A percentile compares a stretch with the other conserved stretches of the same genome.
Conservation (phyloP, 2,797 vertebrate genomes). For the Betta splendens region DNA sequence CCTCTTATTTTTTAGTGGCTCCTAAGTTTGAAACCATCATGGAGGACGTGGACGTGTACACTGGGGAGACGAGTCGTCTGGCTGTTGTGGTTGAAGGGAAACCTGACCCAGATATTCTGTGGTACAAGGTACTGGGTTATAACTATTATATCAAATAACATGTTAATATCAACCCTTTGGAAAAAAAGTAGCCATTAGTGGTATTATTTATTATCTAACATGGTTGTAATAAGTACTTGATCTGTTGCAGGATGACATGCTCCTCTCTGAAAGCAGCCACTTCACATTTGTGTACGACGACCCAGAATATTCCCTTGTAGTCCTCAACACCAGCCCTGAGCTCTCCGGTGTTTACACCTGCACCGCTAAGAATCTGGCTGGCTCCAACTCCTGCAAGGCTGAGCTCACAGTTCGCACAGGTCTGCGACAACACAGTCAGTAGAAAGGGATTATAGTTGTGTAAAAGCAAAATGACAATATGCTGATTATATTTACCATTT, state of each 20-base stretch:
- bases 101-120: constrained; percentile 91
- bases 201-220: not conserved
- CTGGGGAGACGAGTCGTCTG: constrained; percentile 87
- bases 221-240: not conserved
- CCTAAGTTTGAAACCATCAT: constrained; percentile 96
- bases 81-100: constrained; percentile 92
- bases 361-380: constrained; percentile 88
- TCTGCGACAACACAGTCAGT: constrained; percentile 44
- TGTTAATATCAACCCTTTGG: no score
- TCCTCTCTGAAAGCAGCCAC: constrained; percentile 89
- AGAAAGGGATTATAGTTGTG: not conserved
- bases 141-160: no score
- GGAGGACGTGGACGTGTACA: constrained; percentile 91
- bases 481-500: not conserved
- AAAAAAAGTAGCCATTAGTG: no score
- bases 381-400: constrained; percentile 93
- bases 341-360: constrained; percentile 94
- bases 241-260: constrained; percentile 83
- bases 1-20: constrained; percentile 77
- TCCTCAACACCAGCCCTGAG: constrained; percentile 83
- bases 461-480: not conserved
- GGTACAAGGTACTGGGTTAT: constrained; percentile 94
- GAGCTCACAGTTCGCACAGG: constrained; percentile 89
- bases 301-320: constrained; percentile 90
- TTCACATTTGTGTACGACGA: constrained; percentile 95